Evolutionary conservation across 1,140 invertebrate species (phyloP).

Genomic region (Zaprionus davidi): DNA sequence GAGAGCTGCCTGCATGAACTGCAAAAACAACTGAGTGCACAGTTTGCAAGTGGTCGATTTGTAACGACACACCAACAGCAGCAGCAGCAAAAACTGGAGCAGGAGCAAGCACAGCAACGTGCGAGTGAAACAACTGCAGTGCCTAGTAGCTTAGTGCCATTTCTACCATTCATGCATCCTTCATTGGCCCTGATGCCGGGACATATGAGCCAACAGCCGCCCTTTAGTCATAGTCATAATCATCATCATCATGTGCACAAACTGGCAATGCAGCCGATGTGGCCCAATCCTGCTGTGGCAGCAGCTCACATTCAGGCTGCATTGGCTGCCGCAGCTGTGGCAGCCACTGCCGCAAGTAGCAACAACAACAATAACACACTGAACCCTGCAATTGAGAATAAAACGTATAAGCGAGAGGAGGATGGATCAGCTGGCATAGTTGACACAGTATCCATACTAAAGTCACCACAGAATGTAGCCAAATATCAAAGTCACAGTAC

Average conservation of each 20-base stretch:
- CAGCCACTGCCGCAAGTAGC: conserved; percentile 37
- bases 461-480: conserved; percentile 32
- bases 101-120: conserved; percentile 20
- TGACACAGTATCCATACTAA: conserved; percentile 24
- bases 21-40: conserved; percentile 64
- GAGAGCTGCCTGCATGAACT: conserved; percentile 69
- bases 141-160: conserved; percentile 59
- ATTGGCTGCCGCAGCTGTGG: conserved; percentile 72
- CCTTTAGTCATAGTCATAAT: conserved; percentile 25
- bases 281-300: conserved; percentile 75
- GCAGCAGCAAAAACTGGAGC: not conserved
- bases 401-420: conserved; percentile 6
- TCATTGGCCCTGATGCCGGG: conserved; percentile 52
- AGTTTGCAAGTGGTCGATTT: conserved; percentile 49
- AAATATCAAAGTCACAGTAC: conserved; percentile 66
- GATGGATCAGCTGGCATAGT: conserved; percentile 1
- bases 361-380: conserved; percentile 50
- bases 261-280: conserved; percentile 67
- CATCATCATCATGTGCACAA: conserved; percentile 42
- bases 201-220: conserved; percentile 29
- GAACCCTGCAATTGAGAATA: conserved; percentile 24
- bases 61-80: conserved; percentile 6
- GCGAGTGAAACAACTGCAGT: not conserved
- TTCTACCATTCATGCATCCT: conserved; percentile 71
- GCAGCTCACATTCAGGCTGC: conserved; percentile 81